Evolutionary conservation across 2,888 invertebrate genomes (phyloP), one percentile per base, ranked within the genome.

Genomic region (Raillietiella orientalis): DNA sequence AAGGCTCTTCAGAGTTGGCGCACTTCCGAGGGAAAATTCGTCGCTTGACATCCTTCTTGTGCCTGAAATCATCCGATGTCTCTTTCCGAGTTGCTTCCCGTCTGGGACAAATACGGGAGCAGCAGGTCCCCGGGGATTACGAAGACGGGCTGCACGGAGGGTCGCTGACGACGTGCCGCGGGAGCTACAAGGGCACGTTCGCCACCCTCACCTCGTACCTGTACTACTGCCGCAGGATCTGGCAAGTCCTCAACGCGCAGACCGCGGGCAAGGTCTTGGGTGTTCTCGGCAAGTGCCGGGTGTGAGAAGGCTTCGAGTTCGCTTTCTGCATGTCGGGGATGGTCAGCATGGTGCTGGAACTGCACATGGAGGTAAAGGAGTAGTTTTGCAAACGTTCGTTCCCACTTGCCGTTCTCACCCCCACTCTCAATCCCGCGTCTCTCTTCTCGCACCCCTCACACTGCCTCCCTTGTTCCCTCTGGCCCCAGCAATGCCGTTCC

Each of bases 261-360:
- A 57, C 61, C 3, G 52, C 66, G 16, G 59, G 62, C 3, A 52
- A 60, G 27, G 31, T 25, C n/a, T 22, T 22, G 13, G 8, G 23
- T 8, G 21, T 15, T 11, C n/a, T 30, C 9, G 12, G 4, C 24
- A 67, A 66, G 36, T 59, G 65, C 43, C 51, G 71, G 15, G 46
- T 70, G 9, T 58, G 62, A 32, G 67, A 72, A 45, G 69, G 69
- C 4, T 72, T 67, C 40, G 56, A 56, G 37, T 63, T 71, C 42
- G 64, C 66, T 9, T 59, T 64, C 42, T 64, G 65, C 9, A 53
- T 59, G 19, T 56, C 61, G 28, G 70, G 70, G 6, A 63, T 70
- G 27, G 56, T 66, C 33, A 70, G 65, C 31, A 58, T 70, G 60
- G 60, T 65, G 17, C 42, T 60, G 33, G 63, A 65, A 42, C 50